Percentiles rank a stretch among this genome's conserved stretches.
These are phyloP conservation scores for Cryptocheilus praepositus DNA, from an alignment of 2,888 invertebrate genomes.

Conservation along the genomic window DNA sequence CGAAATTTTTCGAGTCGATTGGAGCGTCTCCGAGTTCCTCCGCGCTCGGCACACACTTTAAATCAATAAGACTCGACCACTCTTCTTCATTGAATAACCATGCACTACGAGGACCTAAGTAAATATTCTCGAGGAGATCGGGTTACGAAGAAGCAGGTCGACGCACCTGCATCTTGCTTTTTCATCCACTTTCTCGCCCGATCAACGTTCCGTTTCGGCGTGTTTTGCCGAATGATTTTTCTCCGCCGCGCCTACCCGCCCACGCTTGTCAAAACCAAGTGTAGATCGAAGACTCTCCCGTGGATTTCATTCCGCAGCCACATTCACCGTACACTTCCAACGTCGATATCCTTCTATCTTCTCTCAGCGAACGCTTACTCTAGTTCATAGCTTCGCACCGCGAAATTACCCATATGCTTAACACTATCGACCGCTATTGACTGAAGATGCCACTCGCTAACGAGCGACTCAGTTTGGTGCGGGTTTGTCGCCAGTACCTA, in stretches of 20 bases:
- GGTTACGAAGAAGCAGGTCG: slow-evolving; percentile 20
- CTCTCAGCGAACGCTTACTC: too few relatives aligned
- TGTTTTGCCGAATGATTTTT: slow-evolving; percentile 28
- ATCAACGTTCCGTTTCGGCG: slow-evolving; percentile 8
- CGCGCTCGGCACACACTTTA: slow-evolving; percentile 35
- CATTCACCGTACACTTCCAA: too few relatives aligned
- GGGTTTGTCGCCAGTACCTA: too few relatives aligned
- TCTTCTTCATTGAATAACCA: slow-evolving; percentile 20
- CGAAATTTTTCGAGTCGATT: background rate
- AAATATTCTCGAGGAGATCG: slow-evolving; percentile 20
- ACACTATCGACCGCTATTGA: too few relatives aligned
- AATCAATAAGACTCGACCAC: slow-evolving; percentile 37
- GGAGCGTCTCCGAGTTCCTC: slow-evolving; percentile 12
- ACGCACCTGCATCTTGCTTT: slow-evolving; percentile 18
- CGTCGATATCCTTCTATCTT: too few relatives aligned
- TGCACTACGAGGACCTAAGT: slow-evolving; percentile 26
- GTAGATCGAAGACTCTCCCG: too few relatives aligned
- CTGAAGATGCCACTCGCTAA: too few relatives aligned
- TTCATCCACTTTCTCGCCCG: slow-evolving; percentile 16
- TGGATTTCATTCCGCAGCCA: too few relatives aligned
- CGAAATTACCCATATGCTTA: too few relatives aligned
- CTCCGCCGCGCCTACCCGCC: slow-evolving; percentile 2
- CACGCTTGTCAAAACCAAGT: background rate
- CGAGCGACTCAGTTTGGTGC: too few relatives aligned
- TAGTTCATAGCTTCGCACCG: too few relatives aligned